Conservation (phyloP, 2,113 vertebrate species). For the Lepus americanus region DNA sequence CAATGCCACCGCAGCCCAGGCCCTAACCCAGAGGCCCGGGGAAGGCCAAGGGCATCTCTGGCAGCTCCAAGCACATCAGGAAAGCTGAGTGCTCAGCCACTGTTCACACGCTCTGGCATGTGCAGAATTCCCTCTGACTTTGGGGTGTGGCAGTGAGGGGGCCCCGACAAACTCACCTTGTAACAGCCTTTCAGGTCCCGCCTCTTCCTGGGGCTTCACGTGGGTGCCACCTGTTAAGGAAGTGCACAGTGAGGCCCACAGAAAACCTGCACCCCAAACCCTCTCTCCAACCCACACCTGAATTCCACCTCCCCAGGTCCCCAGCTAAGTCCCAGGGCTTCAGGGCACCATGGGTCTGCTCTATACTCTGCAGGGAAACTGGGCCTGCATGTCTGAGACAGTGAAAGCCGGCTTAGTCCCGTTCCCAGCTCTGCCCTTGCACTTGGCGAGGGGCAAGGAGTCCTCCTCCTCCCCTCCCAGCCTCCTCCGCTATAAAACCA, state of each 20-base stretch:
- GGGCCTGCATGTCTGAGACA: background rate
- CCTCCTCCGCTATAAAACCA: slow-evolving; percentile 4
- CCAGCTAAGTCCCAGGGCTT: background rate
- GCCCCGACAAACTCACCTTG: background rate
- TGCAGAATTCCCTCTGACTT: background rate
- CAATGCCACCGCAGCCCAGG: background rate
- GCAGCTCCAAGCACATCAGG: background rate
- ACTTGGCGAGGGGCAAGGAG: background rate
- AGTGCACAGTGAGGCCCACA: background rate
- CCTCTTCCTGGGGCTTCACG: background rate
- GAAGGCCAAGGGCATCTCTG: background rate
- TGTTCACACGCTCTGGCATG: background rate
- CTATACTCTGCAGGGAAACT: background rate
- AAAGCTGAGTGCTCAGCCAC: too few species aligned
- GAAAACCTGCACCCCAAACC: background rate
- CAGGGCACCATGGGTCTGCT: background rate
- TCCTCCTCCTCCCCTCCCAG: background rate
- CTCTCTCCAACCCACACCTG: background rate
- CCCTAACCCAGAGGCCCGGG: background rate
- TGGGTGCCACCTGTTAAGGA: background rate
- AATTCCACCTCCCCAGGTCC: background rate
- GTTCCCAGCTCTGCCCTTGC: background rate
- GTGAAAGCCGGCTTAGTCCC: slow-evolving; percentile 9
- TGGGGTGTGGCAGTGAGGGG: fast-evolving
- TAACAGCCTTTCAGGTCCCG: background rate